Percentiles rank a stretch among this genome's conserved stretches.
These are phyloP conservation scores for Oscheius sp. DNA, from an alignment of 1,140 invertebrate genomes.

Conservation along the genomic window DNA sequence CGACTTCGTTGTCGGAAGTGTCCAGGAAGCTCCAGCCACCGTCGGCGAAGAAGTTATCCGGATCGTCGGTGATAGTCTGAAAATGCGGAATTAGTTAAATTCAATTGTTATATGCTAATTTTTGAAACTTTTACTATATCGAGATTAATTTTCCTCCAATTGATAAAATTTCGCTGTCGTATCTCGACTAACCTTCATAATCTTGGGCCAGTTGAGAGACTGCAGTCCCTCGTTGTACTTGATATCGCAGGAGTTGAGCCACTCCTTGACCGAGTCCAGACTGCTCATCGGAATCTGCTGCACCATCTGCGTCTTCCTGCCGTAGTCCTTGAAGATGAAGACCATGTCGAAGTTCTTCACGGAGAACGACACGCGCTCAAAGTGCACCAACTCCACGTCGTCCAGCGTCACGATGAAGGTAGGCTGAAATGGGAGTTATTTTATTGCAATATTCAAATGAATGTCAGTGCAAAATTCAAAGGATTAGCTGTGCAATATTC, in stretches of 20 bases:
- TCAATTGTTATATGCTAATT: no score
- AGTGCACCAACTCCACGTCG: conserved; percentile 95
- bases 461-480: no score
- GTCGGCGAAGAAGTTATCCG: conserved; percentile 94
- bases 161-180: neutral
- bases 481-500: no score
- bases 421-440: conserved; percentile 68
- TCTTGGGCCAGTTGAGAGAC: conserved; percentile 97
- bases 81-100: no score
- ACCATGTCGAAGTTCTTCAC: conserved; percentile 99
- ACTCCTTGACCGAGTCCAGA: conserved; percentile 88
- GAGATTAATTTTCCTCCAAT: neutral
- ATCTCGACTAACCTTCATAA: conserved; percentile 87
- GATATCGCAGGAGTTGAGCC: conserved; percentile 80
- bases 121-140: no score
- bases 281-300: conserved; percentile 97
- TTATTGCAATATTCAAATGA: conserved; percentile 10
- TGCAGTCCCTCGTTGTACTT: conserved; percentile 96
- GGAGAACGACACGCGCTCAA: conserved; percentile 96
- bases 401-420: conserved; percentile 96
- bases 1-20: conserved; percentile 71
- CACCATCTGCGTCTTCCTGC: conserved; percentile 87
- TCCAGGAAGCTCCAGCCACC: conserved; percentile 98
- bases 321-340: conserved; percentile 98
- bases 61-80: conserved; percentile 90